Evolutionary conservation across 2,888 invertebrate species (phyloP), one percentile per base, ranked within the genome.

Genomic region (Melangyna quadrimaculata): DNA sequence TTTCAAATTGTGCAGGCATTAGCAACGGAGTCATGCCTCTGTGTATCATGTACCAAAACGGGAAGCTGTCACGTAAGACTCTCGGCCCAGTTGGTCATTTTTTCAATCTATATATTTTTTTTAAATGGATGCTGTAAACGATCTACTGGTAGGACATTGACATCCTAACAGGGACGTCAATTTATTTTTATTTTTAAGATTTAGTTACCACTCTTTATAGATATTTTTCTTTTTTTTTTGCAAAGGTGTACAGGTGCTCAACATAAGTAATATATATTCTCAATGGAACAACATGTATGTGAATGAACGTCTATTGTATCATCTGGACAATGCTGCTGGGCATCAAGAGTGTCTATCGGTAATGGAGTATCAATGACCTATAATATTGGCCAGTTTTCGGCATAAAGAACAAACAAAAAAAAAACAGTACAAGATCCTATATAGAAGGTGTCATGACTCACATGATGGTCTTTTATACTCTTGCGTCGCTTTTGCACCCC

Each of bases 41-140:
- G 78, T 67, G 70, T 72, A 75, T 71, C 75, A 80, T 84, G 79
- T 72, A 80, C 74, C 84, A 67, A 80, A 84, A 75, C 84, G 84
- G 84, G 84, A 84, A 84, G 84, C 84, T 84, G 84, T 80, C 80
- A 84, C 45, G 71, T 75, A 59, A 80, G 74, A 75, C 80, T 22
- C 35, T 61, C 22, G 53, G 29, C 75, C 75, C 84, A 84, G 71
- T 59, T 84, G 84, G 67, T 12, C 63, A 73, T 71, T 61, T 71
- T 61, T 55, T 71, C 63, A 67, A n/a, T n/a, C 29, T 5, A 35
- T 65, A 22, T 43, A 53, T 63, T 70, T 32, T 69, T 57, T 48
- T 9, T 27, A 10, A 57, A 37, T 71, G 61, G 80, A 80, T 75
- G 84, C 75, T 84, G 75, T 71, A 65, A 74, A 24, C 29, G 78